Evolutionary conservation across 2,113 vertebrate species (phyloP).

Genomic region (Cebus imitator): DNA sequence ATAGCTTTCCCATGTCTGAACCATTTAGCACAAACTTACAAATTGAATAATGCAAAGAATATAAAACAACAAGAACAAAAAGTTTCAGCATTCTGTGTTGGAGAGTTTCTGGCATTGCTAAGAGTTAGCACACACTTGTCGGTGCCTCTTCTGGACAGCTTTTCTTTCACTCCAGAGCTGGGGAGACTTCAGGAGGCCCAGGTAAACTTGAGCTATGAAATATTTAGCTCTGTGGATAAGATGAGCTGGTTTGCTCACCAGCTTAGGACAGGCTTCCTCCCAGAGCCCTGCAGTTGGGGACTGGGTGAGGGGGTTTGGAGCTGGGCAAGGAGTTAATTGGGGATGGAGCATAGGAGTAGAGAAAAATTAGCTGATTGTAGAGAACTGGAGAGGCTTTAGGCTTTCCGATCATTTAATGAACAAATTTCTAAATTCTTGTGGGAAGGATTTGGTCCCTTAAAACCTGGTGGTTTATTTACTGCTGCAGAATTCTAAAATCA

Average conservation of each 20-base stretch:
- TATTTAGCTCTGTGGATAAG: not conserved
- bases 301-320: not conserved
- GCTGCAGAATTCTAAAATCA: not conserved
- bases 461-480: not conserved
- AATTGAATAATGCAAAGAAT: not conserved
- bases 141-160: not conserved
- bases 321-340: not conserved
- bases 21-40: not conserved
- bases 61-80: not conserved
- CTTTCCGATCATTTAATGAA: not conserved
- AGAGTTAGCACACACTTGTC: not conserved
- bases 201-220: not conserved
- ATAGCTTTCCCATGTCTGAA: not conserved
- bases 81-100: not conserved
- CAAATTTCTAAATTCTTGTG: not conserved
- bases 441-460: not conserved
- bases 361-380: not conserved
- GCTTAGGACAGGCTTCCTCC: not conserved
- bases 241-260: not conserved
- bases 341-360: not conserved
- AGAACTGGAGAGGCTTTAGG: not conserved
- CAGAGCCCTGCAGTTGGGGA: not conserved
- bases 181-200: not conserved
- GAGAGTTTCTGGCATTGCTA: not conserved
- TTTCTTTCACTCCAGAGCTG: not conserved